phyloP scores from a whole-genome alignment of 2,113 vertebrate species.

The Galbula dea region DNA sequence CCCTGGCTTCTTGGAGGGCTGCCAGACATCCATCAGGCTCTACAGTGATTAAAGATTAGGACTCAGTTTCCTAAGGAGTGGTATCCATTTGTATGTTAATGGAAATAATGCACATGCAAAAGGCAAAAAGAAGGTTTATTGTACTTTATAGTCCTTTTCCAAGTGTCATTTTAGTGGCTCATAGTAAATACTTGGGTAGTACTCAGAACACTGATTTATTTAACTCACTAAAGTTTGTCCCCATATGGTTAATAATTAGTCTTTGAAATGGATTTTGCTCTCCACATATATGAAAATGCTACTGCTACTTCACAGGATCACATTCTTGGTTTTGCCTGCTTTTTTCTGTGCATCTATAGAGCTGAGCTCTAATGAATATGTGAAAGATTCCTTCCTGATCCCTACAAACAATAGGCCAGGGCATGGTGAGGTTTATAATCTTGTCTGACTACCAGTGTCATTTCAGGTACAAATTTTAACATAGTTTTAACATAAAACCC shows the following conservation, averaged over 20 bases:
- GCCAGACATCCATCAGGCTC: background rate
- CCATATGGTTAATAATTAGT: background rate
- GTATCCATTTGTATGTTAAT: background rate
- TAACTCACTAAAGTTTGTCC: background rate
- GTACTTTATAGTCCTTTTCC: background rate
- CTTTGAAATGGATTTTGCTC: background rate
- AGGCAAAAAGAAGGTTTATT: background rate
- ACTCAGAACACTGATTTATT: background rate
- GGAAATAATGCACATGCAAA: background rate
- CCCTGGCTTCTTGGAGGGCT: background rate
- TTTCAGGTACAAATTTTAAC: background rate
- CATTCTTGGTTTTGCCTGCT: background rate
- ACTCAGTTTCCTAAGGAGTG: background rate
- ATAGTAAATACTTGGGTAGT: background rate
- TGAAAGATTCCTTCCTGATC: background rate
- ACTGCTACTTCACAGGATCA: background rate
- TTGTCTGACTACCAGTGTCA: background rate
- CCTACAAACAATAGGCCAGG: background rate
- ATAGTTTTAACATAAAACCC: background rate
- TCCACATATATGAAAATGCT: background rate
- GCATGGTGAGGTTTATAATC: background rate
- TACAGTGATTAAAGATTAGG: background rate
- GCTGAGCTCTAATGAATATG: background rate
- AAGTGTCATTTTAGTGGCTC: background rate
- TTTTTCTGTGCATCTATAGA: background rate